A percentile compares a stretch with the other conserved stretches of the same genome.
phyloP scores from a whole-genome alignment of 2,888 invertebrate genomes.

The Marronus borbonicus region DNA sequence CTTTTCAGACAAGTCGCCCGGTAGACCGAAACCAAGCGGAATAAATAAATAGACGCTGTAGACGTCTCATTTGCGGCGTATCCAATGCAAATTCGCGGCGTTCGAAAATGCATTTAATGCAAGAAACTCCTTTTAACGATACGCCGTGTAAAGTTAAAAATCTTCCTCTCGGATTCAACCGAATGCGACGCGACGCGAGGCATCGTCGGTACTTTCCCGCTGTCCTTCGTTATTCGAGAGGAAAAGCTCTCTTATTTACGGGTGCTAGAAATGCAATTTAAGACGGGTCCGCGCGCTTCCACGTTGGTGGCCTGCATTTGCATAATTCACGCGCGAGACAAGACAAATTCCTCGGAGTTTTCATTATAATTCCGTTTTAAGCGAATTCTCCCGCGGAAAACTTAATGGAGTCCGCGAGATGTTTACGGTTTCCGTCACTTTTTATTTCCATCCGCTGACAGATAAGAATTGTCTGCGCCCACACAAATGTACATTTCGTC shows the following conservation, averaged over 20 bases:
- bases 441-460: conserved; percentile 56
- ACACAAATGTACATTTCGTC: conserved; percentile 10
- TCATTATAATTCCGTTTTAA: conserved; percentile 66
- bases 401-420: conserved; percentile 66
- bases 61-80: conserved; percentile 42
- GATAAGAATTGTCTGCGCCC: conserved; percentile 28
- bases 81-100: conserved; percentile 43
- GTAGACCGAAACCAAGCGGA: conserved; percentile 25
- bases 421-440: conserved; percentile 64
- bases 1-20: conserved; percentile 12
- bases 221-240: conserved; percentile 56
- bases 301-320: conserved; percentile 67
- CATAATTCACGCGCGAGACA: conserved; percentile 68
- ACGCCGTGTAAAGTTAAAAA: conserved; percentile 41
- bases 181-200: conserved; percentile 14
- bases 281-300: conserved; percentile 64
- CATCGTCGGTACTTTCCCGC: conserved; percentile 26
- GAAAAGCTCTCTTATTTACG: conserved; percentile 65
- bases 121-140: conserved; percentile 41
- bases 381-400: conserved; percentile 63
- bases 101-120: conserved; percentile 47
- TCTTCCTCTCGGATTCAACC: conserved; percentile 25
- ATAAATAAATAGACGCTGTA: conserved; percentile 37
- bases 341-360: conserved; percentile 68
- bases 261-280: conserved; percentile 67